Base-by-base conservation (phyloP, 2,888 invertebrate species). In the Trachelus stipa region DNA sequence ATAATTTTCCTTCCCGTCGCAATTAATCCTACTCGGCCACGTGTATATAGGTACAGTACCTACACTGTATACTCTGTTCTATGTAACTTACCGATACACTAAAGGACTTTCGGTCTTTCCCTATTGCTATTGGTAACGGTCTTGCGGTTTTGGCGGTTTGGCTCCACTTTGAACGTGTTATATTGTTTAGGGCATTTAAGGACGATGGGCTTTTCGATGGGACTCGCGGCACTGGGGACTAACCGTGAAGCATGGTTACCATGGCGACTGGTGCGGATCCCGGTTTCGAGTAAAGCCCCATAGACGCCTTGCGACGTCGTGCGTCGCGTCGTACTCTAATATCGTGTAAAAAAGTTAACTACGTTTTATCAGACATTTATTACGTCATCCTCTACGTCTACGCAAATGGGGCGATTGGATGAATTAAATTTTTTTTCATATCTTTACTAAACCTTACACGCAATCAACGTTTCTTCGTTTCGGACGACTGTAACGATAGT, bases 191-290 rank as follows among this genome's bases (percentile, higher is more conserved):
- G 76, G 73, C 76, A 78, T 82, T 84, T 84, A 82, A 79, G 78
- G 74, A 77, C 76, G 68, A 34, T 9, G 56, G 56, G 56, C 56
- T 56, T 56, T 56, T 56, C 56, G 56, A 56, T 56, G 9, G 23
- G 74, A 75, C 77, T 75, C 79, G 78, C 76, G 37, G 12, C 76
- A 75, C 80, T 73, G 75, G 79, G 77, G 71, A 73, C 78, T 68
- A 73, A 37, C 78, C 78, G 40, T 74, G 71, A 74, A 73, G 78
- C 80, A 68, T 79, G 69, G 83, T 84, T 83, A 71, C 83, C 83
- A 84, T 83, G 83, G 77, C 74, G 73, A 83, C 82, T 56, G 77
- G 34, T 79, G 79, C 79, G 81, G 79, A 80, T 78, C 83, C 81
- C 79, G 78, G 79, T 82, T 79, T 73, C 81, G 77, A 76, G 76